phyloP scores from a whole-genome alignment of 1,140 invertebrate genomes.

The Drosophila elegans region DNA sequence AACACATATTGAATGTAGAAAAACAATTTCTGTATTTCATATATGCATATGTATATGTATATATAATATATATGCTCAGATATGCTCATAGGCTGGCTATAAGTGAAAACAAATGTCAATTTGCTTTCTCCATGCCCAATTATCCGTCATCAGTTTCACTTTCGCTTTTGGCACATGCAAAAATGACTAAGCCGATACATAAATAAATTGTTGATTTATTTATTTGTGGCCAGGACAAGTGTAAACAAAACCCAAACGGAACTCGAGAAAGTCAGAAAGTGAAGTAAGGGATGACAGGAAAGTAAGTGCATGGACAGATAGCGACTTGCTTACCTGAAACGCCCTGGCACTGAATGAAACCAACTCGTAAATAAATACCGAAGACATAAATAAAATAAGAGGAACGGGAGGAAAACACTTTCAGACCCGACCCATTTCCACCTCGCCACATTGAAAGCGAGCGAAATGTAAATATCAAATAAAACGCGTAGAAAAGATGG shows the following conservation, averaged over 20 bases:
- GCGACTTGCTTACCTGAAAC: constrained; percentile 18
- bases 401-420: constrained; percentile 14
- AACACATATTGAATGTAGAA: too few species aligned
- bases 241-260: constrained; percentile 23
- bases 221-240: constrained; percentile 32
- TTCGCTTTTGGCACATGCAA: constrained; percentile 32
- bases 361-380: constrained; percentile 52
- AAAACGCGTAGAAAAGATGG: constrained; percentile 21
- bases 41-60: too few species aligned
- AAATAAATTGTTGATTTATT: constrained; percentile 52
- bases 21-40: too few species aligned
- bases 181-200: constrained; percentile 35
- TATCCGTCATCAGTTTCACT: constrained; percentile 17
- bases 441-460: constrained; percentile 22
- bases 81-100: too few species aligned
- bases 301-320: constrained; percentile 35
- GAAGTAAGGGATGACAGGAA: constrained; percentile 6
- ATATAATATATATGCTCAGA: too few species aligned
- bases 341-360: constrained; percentile 16
- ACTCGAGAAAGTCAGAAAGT: constrained; percentile 1
- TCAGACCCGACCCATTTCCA: constrained; percentile 32
- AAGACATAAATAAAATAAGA: constrained; percentile 42
- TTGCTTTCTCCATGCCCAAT: constrained; percentile 11
- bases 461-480: constrained; percentile 48
- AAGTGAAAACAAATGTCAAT: constrained; percentile 1